phyloP scores from a whole-genome alignment of 2,888 invertebrate species.

The Barypeithes pellucidus region DNA sequence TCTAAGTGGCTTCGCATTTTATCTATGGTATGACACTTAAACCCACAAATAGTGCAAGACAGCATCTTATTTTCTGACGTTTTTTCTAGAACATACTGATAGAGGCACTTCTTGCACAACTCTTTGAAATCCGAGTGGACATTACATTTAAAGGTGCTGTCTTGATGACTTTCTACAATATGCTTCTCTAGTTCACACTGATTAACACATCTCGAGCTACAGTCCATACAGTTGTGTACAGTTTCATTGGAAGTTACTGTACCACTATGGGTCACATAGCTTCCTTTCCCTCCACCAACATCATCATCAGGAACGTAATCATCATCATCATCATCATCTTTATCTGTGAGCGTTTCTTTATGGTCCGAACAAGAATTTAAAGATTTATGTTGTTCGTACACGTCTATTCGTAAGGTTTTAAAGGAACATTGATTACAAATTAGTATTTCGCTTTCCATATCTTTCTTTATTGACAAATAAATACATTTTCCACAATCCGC shows the following conservation, averaged over 20 bases:
- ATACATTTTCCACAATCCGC: neutral
- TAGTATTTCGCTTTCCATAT: neutral
- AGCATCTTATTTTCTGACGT: neutral
- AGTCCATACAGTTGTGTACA: neutral
- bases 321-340: neutral
- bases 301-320: neutral
- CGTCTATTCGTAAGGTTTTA: neutral
- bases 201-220: neutral
- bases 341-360: too few species aligned
- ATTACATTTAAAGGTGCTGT: neutral
- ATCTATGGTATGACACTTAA: neutral
- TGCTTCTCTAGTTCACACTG: neutral
- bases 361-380: neutral
- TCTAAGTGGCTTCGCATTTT: neutral
- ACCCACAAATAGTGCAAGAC: neutral
- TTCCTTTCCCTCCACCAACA: neutral
- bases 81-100: constrained; percentile 1
- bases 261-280: neutral
- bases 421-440: neutral
- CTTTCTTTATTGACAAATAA: neutral
- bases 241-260: neutral
- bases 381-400: neutral
- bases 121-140: neutral
- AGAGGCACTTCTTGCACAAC: neutral
- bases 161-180: neutral